Evolutionary conservation across 2,797 vertebrate genomes (phyloP), one percentile per base, ranked within the genome.

Genomic region (Thalassophryne amazonica): DNA sequence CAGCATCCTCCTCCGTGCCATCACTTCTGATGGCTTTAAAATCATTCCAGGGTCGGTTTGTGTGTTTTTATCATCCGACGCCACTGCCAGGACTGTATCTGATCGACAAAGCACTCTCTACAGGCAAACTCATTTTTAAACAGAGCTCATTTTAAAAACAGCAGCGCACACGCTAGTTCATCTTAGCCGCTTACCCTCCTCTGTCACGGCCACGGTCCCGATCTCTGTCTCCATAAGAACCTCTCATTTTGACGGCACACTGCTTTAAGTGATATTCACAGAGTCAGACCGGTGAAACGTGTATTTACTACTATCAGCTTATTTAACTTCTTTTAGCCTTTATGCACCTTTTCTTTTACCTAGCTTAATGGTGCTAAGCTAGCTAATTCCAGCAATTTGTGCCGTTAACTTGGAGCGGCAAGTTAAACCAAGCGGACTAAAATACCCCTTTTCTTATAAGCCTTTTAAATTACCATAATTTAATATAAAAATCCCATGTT

Each of bases 151-250:
- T 4, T 25, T 2, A 16, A 13, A 18, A 5, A 30, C 4, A 6
- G 7, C 17, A 61, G 43, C 51, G 45, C 3, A 2, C n/a, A 40
- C 11, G 61, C 49, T 46, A 46, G 27, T 0, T 3, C 11, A 4
- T 17, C 18, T 18, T 2, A 6, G 17, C 12, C 15, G 28, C 87
- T 83, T 62, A 91, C 89, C 91, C 93, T 89, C 91, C 93, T 88
- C 94, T 84, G 72, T 92, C 89, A 1, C 90, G 86, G 57, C 92
- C 95, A 20, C 94, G 92, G 84, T 95, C 94, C 41, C 94, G 80
- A 38, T 95, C 94, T 85, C 89, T 51, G 66, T 90, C 90, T 31
- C 86, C 85, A 27, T 88, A 83, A 0, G 89, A 90, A 4, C 88
- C 88, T 74, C 88, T 86, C 90, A 91, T 91, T 23, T 51, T 60